Evolutionary conservation across 2,888 invertebrate genomes (phyloP).

Genomic region (Cryptus armator): DNA sequence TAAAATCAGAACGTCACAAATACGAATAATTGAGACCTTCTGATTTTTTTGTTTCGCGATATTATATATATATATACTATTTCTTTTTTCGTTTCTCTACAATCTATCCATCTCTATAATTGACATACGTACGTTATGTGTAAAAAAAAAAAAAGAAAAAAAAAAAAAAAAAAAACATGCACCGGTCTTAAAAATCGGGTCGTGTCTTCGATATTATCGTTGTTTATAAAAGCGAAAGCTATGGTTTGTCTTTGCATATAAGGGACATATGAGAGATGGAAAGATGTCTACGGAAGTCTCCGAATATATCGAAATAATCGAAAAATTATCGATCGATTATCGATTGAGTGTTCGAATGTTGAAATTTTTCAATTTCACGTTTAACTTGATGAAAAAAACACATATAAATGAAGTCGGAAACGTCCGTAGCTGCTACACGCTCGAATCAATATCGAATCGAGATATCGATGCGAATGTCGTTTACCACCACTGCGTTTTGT

Average conservation of each 20-base stretch:
- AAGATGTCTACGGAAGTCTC: conserved; percentile 76
- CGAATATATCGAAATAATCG: conserved; percentile 53
- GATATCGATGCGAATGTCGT: conserved; percentile 84
- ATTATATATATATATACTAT: conserved; percentile 41
- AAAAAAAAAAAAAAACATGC: neutral
- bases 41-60: neutral
- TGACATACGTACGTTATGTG: conserved; percentile 70
- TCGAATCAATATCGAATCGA: conserved; percentile 83
- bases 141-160: neutral
- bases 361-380: too few relatives aligned
- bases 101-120: conserved; percentile 52
- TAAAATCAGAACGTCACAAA: neutral
- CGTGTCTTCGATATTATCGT: neutral
- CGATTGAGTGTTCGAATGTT: neutral
- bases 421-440: conserved; percentile 81
- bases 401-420: conserved; percentile 69
- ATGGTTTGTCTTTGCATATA: neutral
- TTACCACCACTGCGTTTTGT: conserved; percentile 78
- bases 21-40: neutral
- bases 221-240: neutral
- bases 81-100: conserved; percentile 33
- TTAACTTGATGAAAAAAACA: too few relatives aligned
- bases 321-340: neutral
- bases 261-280: conserved; percentile 42
- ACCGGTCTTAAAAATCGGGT: neutral